phyloP scores from a whole-genome alignment of 2,113 vertebrate genomes.

The Pomatostomus ruficeps region DNA sequence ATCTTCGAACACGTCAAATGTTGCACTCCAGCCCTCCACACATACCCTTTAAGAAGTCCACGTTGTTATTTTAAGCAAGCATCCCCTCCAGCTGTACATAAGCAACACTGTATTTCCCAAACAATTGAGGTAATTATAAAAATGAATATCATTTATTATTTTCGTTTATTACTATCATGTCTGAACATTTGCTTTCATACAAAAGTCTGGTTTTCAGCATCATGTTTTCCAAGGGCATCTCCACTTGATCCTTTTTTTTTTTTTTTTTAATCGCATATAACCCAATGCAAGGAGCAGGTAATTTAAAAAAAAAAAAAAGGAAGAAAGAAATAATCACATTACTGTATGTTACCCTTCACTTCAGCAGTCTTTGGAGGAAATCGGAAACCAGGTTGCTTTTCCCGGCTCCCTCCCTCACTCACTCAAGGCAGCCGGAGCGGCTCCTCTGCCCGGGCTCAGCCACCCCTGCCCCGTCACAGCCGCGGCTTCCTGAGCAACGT shows the following conservation, averaged over 20 bases:
- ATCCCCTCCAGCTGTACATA: neutral
- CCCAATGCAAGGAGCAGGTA: neutral
- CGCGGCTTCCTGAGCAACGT: slow-evolving; percentile 86
- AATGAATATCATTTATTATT: slow-evolving; percentile 75
- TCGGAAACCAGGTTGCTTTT: neutral
- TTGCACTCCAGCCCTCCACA: neutral
- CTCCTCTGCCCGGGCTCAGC: neutral
- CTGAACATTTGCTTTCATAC: slow-evolving; percentile 61
- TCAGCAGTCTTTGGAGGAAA: slow-evolving; percentile 12
- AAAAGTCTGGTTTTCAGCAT: slow-evolving; percentile 61
- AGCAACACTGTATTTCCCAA: slow-evolving; percentile 45
- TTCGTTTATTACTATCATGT: slow-evolving; percentile 68
- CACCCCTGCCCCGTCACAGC: slow-evolving; percentile 71
- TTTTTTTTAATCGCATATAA: neutral
- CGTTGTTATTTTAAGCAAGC: neutral
- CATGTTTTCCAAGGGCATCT: slow-evolving; percentile 15
- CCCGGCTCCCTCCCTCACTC: slow-evolving; percentile 5
- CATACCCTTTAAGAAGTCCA: neutral
- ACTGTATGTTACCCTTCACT: slow-evolving; percentile 39
- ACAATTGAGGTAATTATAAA: slow-evolving; percentile 72
- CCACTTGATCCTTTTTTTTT: neutral
- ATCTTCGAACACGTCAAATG: neutral
- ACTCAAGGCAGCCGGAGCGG: neutral
- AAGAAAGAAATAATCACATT: neutral
- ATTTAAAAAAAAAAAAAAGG: neutral